Evolutionary conservation across 2,113 vertebrate genomes (phyloP), one percentile per base, ranked within the genome.

Genomic region (Phrynosoma platyrhinos): DNA sequence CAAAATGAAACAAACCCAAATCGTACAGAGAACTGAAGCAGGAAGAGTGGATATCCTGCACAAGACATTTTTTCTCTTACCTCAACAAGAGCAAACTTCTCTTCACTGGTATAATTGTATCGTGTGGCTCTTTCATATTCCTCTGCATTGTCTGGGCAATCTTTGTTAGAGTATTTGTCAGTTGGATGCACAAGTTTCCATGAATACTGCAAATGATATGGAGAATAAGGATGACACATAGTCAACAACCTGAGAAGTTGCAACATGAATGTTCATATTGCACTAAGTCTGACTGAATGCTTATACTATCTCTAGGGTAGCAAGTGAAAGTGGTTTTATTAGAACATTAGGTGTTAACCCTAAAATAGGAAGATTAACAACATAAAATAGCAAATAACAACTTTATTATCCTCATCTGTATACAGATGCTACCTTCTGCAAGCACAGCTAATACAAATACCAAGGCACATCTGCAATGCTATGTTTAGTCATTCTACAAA

Each of bases 151-250:
- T 98, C 98, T 0, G 98, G 98, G 86, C 98, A 98, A 93, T 98
- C 98, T 93, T 98, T 98, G 89, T 98, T 98, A 53, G 98, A 98
- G 64, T 98, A 98, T 95, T 98, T 98, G 94, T 98, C 98, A 0
- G 98, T 98, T 3, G 98, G 98, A 78, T 98, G 98, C 20, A 98
- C 98, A 18, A 98, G 95, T 78, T 98, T 98, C 98, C 98, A 98
- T 0, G 98, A 98, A 83, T 98, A 98, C 98, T 98, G 91, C 16
- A 66, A 82, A 79, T 72, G 53, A 91, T 4, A 53, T 0, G 69
- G 5, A 2, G 9, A 92, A 13, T 68, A n/a, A 91, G 53, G 88
- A 78, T 25, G 36, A n/a, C 6, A 2, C 9, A 74, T 27, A 6
- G 25, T 12, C 25, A 0, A 62, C 4, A 1, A 18, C 7, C 21